phyloP scores from a whole-genome alignment of 2,888 invertebrate species.

The Sabellastarte sp. region DNA sequence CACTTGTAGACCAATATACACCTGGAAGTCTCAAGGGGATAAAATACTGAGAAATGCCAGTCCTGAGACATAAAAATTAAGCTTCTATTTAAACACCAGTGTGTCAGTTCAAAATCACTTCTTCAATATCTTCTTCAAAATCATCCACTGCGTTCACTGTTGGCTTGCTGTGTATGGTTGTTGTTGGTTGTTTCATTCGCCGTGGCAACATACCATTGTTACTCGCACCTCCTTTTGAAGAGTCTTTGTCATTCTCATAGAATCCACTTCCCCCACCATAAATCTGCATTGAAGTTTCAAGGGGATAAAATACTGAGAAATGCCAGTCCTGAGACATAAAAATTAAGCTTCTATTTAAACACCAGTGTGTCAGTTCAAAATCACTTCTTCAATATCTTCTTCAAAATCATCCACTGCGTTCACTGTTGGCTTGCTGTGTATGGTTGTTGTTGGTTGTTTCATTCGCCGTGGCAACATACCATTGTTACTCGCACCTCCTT shows the following conservation, averaged over 20 bases:
- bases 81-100: too few species aligned
- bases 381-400: conserved; percentile 55
- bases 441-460: conserved; percentile 40
- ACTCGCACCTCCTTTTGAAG: conserved; percentile 4
- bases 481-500: conserved; percentile 5
- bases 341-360: too few species aligned
- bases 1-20: too few species aligned
- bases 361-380: too few species aligned
- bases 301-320: too few species aligned
- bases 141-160: conserved; percentile 45
- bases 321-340: too few species aligned
- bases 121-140: conserved; percentile 53
- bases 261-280: conserved; percentile 48
- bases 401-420: conserved; percentile 46
- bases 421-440: conserved; percentile 39
- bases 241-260: conserved; percentile 39
- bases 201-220: conserved; percentile 19
- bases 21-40: too few species aligned
- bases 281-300: too few species aligned
- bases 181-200: conserved; percentile 33
- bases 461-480: conserved; percentile 21
- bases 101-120: conserved; percentile 49
- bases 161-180: conserved; percentile 41
- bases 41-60: too few species aligned
- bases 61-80: too few species aligned